phyloP scores from a whole-genome alignment of 2,888 invertebrate genomes.

The Anthophora plumipes region DNA sequence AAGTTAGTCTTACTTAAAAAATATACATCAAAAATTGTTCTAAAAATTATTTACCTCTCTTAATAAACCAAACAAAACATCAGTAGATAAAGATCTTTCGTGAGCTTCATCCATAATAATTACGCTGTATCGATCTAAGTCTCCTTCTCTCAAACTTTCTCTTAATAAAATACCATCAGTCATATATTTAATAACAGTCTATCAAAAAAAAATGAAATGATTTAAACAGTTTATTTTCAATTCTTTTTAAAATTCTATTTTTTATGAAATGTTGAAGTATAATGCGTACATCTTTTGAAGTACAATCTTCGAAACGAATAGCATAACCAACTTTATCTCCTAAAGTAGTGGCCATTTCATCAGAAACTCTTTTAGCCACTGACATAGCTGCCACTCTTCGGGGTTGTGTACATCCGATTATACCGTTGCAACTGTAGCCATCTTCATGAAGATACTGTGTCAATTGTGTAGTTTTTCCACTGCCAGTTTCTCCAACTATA shows the following conservation, averaged over 20 bases:
- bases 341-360: slow-evolving; percentile 96
- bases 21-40: not conserved
- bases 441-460: slow-evolving; percentile 99
- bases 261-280: not conserved
- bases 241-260: not conserved
- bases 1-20: not conserved
- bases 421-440: slow-evolving; percentile 95
- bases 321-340: slow-evolving; percentile 99
- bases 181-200: slow-evolving; percentile 99
- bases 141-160: slow-evolving; percentile 97
- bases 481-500: slow-evolving; percentile 97
- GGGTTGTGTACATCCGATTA: slow-evolving; percentile 99
- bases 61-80: slow-evolving; percentile 98
- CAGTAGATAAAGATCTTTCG: slow-evolving; percentile 98
- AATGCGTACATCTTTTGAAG: slow-evolving; percentile 89
- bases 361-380: slow-evolving; percentile 99
- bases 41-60: slow-evolving; percentile 90
- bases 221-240: not conserved
- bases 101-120: slow-evolving; percentile 99
- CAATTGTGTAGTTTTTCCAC: slow-evolving; percentile 98
- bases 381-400: slow-evolving; percentile 99
- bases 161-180: slow-evolving; percentile 99
- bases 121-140: slow-evolving; percentile 98
- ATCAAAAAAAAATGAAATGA: slow-evolving; percentile 34
- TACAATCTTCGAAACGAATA: slow-evolving; percentile 99